phyloP scores from a whole-genome alignment of 1,140 invertebrate species.

The Achatina immaculata region DNA sequence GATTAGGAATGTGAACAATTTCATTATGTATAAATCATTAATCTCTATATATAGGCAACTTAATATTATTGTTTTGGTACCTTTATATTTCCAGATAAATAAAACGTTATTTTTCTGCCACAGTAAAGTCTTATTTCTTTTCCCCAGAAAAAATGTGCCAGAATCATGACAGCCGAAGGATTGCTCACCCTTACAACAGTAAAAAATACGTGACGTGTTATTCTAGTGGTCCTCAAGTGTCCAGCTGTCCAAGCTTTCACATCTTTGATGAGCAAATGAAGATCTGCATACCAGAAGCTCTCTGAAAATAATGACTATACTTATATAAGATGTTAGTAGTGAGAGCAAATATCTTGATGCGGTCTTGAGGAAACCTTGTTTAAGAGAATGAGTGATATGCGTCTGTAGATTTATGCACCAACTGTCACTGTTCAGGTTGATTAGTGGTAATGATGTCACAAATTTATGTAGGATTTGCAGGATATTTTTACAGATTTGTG shows the following conservation, averaged over 20 bases:
- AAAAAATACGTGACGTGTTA: constrained; percentile 11
- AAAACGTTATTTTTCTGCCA: not conserved
- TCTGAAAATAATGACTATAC: too few species aligned
- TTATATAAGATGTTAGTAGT: too few species aligned
- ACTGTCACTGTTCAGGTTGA: too few species aligned
- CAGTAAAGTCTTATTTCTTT: not conserved
- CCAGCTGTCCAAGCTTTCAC: not conserved
- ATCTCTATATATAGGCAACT: not conserved
- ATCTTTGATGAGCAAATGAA: not conserved
- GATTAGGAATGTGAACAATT: not conserved
- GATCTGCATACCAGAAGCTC: too few species aligned
- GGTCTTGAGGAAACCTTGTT: too few species aligned
- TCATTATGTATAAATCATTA: not conserved
- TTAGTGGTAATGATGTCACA: too few species aligned
- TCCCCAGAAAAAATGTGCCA: constrained; percentile 10
- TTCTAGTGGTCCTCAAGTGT: not conserved
- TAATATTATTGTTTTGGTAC: not conserved
- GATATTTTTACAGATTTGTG: too few species aligned
- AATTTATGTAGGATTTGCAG: too few species aligned
- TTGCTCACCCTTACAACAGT: constrained; percentile 23
- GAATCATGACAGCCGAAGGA: not conserved
- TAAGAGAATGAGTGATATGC: too few species aligned
- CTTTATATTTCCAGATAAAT: not conserved
- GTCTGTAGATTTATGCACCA: too few species aligned
- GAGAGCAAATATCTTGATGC: too few species aligned